Evolutionary conservation across 2,888 invertebrate genomes (phyloP), one percentile per base, ranked within the genome.

Genomic region (Lycia hirtaria): DNA sequence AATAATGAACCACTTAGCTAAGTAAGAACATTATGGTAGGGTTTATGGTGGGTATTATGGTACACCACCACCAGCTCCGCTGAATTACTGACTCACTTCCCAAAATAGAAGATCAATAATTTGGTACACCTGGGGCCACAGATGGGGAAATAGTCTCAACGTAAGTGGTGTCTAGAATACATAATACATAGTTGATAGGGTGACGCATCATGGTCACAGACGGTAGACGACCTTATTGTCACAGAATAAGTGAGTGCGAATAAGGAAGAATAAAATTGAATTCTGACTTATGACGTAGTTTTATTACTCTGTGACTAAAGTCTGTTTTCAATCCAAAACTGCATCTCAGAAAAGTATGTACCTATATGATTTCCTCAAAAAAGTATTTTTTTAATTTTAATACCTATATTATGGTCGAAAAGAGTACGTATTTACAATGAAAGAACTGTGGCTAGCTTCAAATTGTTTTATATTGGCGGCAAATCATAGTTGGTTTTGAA

Each of bases 21-120:
- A 44, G 28, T 28, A 17, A 19, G 0, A 10, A 17, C 38, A 20
- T 38, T 9, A 32, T 7, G 32, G 12, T 5, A 20, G 9, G 14
- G 3, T 20, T 9, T 45, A 5, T 24, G 26, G n/a, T n/a, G n/a
- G n/a, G n/a, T n/a, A n/a, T n/a, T n/a, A n/a, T 47, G 54, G 54
- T 54, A 32, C 50, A 38, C 12, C n/a, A 14, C 28, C 37, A 20
- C 14, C 22, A 24, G 9, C 44, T 52, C 37, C 10, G 19, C 15
- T 7, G 19, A 30, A 37, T 20, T n/a, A 22, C 15, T 44, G 44
- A 52, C 40, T 57, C 61, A 57, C 35, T 26, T 24, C 51, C 45
- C 7, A 12, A 55, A 62, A 58, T 62, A 58, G 45, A 26, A 2
- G 38, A 55, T 61, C 61, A 48, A 61, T 61, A 51, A 24, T 53